A percentile compares a stretch with the other conserved stretches of the same genome.
Conservation (phyloP, 2,113 vertebrate species). For the Malurus alboscapulatus region DNA sequence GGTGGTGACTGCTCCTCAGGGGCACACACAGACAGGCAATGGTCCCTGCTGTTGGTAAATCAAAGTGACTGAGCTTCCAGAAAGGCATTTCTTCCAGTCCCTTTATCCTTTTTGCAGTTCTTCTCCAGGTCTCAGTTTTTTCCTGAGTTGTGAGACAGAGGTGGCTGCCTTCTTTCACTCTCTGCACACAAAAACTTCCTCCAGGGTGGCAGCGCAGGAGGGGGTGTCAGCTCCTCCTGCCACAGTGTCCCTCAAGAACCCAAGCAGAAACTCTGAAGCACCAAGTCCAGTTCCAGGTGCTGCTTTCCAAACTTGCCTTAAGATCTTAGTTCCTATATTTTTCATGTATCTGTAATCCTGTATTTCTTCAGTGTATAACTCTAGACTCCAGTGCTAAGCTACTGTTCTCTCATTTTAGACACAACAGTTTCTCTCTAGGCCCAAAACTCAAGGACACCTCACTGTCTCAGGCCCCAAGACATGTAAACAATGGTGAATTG, state of each 20-base stretch:
- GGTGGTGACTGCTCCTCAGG: neutral
- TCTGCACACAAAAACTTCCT: neutral
- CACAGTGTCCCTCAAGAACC: neutral
- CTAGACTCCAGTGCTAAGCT: no score
- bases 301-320: neutral
- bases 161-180: accelerated
- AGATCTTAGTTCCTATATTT: no score
- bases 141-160: neutral
- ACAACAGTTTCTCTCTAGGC: no score
- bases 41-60: neutral
- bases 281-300: neutral
- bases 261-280: neutral
- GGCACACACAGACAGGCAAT: accelerated
- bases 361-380: no score
- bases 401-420: no score
- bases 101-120: neutral
- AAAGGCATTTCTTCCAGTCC: neutral
- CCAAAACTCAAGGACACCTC: no score
- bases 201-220: accelerated
- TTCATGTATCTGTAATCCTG: no score
- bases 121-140: accelerated
- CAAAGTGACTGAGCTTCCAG: neutral
- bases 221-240: neutral
- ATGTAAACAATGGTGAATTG: no score
- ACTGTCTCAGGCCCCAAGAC: no score